These are phyloP conservation scores for Bursaphelenchus okinawaensis DNA, from an alignment of 2,888 invertebrate genomes.

Conservation along the genomic window DNA sequence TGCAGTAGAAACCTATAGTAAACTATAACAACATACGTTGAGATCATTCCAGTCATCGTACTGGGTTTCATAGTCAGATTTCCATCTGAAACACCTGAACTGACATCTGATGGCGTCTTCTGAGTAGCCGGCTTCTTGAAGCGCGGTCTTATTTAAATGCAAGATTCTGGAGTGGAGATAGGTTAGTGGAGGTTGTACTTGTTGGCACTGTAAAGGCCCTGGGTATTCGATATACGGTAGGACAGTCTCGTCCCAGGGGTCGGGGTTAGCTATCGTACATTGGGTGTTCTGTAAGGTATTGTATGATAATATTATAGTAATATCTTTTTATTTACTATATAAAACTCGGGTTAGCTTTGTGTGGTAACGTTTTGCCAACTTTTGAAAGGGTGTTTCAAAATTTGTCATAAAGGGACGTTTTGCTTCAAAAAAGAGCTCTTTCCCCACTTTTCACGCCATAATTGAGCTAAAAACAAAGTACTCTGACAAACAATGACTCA, in stretches of 20 bases:
- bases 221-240: constrained; percentile 30
- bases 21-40: constrained; percentile 20
- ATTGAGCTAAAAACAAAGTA: no score
- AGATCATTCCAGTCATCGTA: constrained; percentile 37
- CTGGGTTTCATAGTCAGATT: constrained; percentile 30
- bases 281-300: no score
- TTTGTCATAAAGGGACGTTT: no score
- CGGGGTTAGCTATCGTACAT: constrained; percentile 36
- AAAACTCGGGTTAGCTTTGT: no score
- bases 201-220: constrained; percentile 30
- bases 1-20: constrained; percentile 5
- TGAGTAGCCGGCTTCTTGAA: constrained; percentile 18
- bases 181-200: constrained; percentile 43
- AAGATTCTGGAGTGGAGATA: constrained; percentile 28
- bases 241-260: constrained; percentile 51
- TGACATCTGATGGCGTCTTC: constrained; percentile 28
- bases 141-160: constrained; percentile 29
- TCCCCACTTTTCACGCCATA: no score
- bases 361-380: no score
- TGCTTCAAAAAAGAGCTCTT: no score
- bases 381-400: no score
- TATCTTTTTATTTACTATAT: no score
- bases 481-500: neutral
- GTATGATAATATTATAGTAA: no score
- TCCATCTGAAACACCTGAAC: constrained; percentile 42